Base-by-base conservation (phyloP, 2,888 invertebrate genomes). In the Ophraella communa region DNA sequence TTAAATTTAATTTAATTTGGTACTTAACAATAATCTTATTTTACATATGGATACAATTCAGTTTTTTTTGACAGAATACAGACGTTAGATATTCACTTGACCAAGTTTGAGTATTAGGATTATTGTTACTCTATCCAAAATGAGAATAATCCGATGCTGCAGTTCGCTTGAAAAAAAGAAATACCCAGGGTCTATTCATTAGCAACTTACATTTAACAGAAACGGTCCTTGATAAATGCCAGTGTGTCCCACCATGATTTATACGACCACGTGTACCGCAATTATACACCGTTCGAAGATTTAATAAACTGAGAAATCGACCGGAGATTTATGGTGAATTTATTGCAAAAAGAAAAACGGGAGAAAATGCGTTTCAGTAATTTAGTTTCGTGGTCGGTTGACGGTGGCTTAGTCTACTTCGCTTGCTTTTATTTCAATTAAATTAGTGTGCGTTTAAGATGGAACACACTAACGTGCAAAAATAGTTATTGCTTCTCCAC, bases 281-380 rank as follows among this genome's bases (percentile, higher is more conserved):
- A 80, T 80, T 80, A 80, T 80, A 78, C 79, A 79, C 78, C 72
- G 74, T 74, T 78, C 76, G 75, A 78, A 79, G 79, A 79, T 80
- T 80, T 80, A 80, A 80, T 80, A 80, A 80, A 79, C 79, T 79
- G 79, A 80, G 79, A 79, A 80, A 80, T 80, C 79, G 78, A 75
- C 77, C 68, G 62, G 74, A 78, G 78, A 80, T 80, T 80, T 80
- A 80, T 78, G 67, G 65, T 8, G 11, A 47, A 11, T 47, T 54
- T 44, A 42, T 42, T 21, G 55, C 59, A 49, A 52, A 62, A 65
- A 68, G 62, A 66, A 57, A 35, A n/a, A n/a, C n/a, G n/a, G n/a
- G 49, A 21, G 18, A 33, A 68, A 74, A 75, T 71, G 74, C 70
- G 71, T 73, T 74, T 70, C 51, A 62, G 69, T 70, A 53, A 60